Conservation (phyloP, 2,797 vertebrate genomes). For the Hoplostethus atlanticus region DNA sequence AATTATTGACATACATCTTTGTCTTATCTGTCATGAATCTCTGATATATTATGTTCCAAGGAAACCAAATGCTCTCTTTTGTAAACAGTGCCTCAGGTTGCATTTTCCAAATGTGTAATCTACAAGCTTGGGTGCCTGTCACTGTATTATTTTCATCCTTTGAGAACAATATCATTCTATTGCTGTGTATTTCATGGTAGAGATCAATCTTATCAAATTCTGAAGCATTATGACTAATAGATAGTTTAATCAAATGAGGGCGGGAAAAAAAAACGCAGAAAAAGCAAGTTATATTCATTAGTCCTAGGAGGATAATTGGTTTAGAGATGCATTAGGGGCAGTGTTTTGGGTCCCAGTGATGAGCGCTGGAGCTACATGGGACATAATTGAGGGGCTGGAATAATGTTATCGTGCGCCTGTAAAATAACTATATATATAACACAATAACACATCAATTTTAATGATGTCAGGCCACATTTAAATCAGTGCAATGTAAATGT, state of each 20-base stretch:
- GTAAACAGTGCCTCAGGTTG: neutral
- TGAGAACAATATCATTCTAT: constrained; percentile 48
- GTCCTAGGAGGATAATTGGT: constrained; percentile 70
- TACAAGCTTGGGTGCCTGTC: constrained; percentile 16
- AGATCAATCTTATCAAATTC: constrained; percentile 68
- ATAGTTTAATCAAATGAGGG: constrained; percentile 66
- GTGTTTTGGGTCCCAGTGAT: constrained; percentile 67
- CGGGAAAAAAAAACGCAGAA: constrained; percentile 49
- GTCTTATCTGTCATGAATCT: constrained; percentile 12
- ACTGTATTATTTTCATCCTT: constrained; percentile 45
- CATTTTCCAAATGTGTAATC: constrained; percentile 22
- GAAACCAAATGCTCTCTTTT: constrained; percentile 31
- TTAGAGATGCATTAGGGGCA: constrained; percentile 78
- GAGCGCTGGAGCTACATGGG: constrained; percentile 66
- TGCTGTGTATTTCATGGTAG: constrained; percentile 40
- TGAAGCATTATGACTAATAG: constrained; percentile 71
- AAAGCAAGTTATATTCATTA: constrained; percentile 75
- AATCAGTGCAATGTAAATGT: constrained; percentile 52
- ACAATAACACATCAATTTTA: constrained; percentile 60
- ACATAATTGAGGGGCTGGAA: constrained; percentile 71
- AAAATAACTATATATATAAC: constrained; percentile 58
- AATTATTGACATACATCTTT: constrained; percentile 28
- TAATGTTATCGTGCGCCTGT: constrained; percentile 58
- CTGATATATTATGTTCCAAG: constrained; percentile 23
- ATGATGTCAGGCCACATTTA: constrained; percentile 61